These are phyloP conservation scores for Xiphorhynchus erythropygius DNA, from an alignment of 2,797 vertebrate genomes.

Conservation along the genomic window DNA sequence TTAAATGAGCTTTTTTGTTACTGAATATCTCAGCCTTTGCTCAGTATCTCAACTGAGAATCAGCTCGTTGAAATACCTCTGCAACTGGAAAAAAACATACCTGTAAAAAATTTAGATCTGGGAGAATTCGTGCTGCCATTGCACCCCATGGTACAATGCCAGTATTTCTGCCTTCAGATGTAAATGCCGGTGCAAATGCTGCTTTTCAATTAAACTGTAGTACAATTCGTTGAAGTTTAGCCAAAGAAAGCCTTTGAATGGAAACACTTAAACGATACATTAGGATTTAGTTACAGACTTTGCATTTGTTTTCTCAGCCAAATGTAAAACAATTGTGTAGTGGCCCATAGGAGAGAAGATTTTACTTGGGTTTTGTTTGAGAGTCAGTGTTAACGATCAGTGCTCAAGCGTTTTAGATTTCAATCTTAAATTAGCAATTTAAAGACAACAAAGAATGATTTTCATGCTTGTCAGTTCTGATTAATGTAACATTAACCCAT, in stretches of 20 bases:
- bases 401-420: slow-evolving; percentile 69
- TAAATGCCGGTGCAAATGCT: slow-evolving; percentile 38
- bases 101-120: background rate
- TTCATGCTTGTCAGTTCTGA: slow-evolving; percentile 70
- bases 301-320: slow-evolving; percentile 69
- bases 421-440: slow-evolving; percentile 73
- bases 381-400: slow-evolving; percentile 51
- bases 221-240: slow-evolving; percentile 63
- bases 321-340: slow-evolving; percentile 55
- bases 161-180: slow-evolving; percentile 46
- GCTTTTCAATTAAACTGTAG: slow-evolving; percentile 58
- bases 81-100: background rate
- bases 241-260: slow-evolving; percentile 43
- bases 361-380: slow-evolving; percentile 50
- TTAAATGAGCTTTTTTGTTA: background rate
- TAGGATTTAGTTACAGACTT: slow-evolving; percentile 66
- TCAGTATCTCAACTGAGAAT: background rate
- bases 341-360: slow-evolving; percentile 48
- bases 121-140: background rate
- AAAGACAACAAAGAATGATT: slow-evolving; percentile 68
- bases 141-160: background rate
- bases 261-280: slow-evolving; percentile 46
- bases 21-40: background rate
- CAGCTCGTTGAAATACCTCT: background rate
- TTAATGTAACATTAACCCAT: slow-evolving; percentile 67